Conservation (phyloP, 1,140 invertebrate genomes). For the Hylaeus volcanicus region DNA sequence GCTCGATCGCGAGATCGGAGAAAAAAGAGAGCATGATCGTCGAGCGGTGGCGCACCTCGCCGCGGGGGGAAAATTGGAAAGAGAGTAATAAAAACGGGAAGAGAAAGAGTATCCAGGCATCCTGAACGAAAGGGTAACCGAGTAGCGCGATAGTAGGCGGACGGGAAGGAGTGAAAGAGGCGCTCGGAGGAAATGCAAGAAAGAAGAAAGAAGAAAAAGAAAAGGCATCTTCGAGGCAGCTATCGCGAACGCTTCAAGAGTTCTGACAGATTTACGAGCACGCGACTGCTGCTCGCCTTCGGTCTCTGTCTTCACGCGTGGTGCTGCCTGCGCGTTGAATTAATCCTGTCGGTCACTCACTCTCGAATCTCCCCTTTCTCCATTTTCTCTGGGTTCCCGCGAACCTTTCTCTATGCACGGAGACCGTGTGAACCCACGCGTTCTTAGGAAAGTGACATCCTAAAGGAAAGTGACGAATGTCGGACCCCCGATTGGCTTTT, state of each 20-base stretch:
- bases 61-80: not conserved
- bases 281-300: constrained; percentile 15
- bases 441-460: no score
- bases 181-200: constrained; percentile 6
- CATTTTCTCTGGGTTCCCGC: constrained; percentile 2
- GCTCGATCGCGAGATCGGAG: constrained; percentile 28
- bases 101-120: constrained; percentile 3
- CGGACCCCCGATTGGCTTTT: no score
- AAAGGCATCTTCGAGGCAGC: not conserved
- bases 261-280: constrained; percentile 49
- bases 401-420: no score
- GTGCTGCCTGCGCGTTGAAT: not conserved
- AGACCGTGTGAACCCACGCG: no score
- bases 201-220: not conserved
- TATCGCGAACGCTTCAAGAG: constrained; percentile 49
- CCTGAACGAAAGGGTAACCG: not conserved
- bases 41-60: not conserved
- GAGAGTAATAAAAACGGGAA: not conserved
- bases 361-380: not conserved
- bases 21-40: constrained; percentile 9
- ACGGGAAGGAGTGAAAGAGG: not conserved
- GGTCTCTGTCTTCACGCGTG: constrained; percentile 20
- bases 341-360: constrained; percentile 26
- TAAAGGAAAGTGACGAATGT: no score
- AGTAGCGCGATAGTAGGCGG: not conserved